These are phyloP conservation scores for Oryctes rhinoceros DNA, from an alignment of 1,140 invertebrate genomes.

Conservation along the genomic window DNA sequence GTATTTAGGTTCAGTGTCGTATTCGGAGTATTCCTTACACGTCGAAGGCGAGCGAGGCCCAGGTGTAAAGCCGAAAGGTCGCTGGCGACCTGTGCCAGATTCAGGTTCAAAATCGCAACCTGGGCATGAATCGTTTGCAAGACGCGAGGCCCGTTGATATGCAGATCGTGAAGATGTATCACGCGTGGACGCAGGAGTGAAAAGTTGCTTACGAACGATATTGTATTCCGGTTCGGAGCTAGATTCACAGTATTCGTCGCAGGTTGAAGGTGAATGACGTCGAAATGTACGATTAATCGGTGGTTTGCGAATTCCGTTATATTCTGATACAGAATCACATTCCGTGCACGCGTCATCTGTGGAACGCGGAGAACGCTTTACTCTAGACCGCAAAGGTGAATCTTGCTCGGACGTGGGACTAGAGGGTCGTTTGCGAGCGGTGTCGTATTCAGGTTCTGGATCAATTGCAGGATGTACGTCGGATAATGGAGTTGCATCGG, in stretches of 20 bases:
- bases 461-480: background rate
- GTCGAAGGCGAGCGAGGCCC: too few relatives aligned
- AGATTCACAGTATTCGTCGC: too few relatives aligned
- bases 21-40: too few relatives aligned
- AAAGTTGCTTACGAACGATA: background rate
- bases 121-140: too few relatives aligned
- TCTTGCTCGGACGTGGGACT: background rate
- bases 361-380: background rate
- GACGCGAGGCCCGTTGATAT: too few relatives aligned
- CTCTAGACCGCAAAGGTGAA: background rate
- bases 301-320: too few relatives aligned
- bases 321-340: too few relatives aligned
- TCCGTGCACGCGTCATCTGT: background rate
- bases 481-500: background rate
- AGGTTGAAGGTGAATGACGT: background rate
- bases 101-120: too few relatives aligned
- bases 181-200: background rate
- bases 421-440: background rate
- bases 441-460: background rate
- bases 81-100: too few relatives aligned
- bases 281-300: background rate
- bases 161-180: too few relatives aligned
- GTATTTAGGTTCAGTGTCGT: background rate
- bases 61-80: too few relatives aligned
- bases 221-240: background rate